Evolutionary conservation across 35 echinoderm and acorn worm species (phyloP), one percentile per base, ranked within the genome.

Genomic region (Lytechinus pictus): DNA sequence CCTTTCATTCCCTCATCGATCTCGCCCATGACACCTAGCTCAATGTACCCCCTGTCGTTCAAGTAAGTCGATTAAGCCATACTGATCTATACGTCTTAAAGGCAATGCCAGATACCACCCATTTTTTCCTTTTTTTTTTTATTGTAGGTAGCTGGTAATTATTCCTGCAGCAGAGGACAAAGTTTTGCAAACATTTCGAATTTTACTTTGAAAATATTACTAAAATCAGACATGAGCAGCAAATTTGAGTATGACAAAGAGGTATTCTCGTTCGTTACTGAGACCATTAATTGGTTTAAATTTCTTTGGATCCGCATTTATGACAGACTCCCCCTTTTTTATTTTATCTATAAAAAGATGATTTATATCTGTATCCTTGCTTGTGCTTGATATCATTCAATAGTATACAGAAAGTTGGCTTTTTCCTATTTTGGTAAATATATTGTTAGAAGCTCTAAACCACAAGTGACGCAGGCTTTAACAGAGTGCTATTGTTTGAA

Each of bases 11-110:
- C 52, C 3, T 44, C 27, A 90, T 90, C 88, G 88, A 90, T 90
- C 52, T 90, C 88, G 88, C 29, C 88, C 88, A 90, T 90, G 88
- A 90, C 88, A 90, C 88, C 88, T 90, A 44, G 52, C 88, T 52
- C 88, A 90, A 90, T 90, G 28, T 52, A 44, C 88, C 88, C 88
- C 88, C 28, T 54, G 88, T 90, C 88, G 52, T 90, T 90, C 44
- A 90, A 54, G 33, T 44, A 44, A 51, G 28, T 90, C 88, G 88
- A 90, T 90, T 4, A 44, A 12, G 27, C 88, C 29, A 19, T 4
- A n/a, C 66, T 24, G 66, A 24, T 5, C 21, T 24, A 71, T 24
- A 79, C 66, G 19, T 1, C 0, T 79, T n/a, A 79, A 79, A 79
- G 66, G 66, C 19, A 79, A 79, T 24, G 1, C 4, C 21, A 79